Percentiles rank a stretch among this genome's conserved stretches.
Evolutionary conservation across 2,797 vertebrate species (phyloP).

Genomic region (Limnodromus scolopaceus): DNA sequence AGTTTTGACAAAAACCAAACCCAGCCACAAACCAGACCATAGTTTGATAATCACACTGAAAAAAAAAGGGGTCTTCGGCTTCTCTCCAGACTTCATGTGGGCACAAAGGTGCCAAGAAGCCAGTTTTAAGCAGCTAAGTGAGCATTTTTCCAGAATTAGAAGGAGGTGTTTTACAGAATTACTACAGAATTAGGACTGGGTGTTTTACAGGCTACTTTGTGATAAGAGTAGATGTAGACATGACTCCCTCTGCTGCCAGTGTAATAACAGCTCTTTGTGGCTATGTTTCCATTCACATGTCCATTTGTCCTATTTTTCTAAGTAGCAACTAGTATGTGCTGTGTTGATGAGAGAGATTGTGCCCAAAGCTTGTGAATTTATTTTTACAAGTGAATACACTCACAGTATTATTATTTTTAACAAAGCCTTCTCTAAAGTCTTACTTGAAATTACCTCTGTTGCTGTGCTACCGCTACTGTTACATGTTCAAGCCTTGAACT

Average conservation of each 20-base stretch:
- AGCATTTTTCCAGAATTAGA: background rate
- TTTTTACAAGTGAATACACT: background rate
- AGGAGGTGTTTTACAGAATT: background rate
- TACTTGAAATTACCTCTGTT: slow-evolving; percentile 40
- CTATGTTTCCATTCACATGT: background rate
- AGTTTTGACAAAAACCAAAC: background rate
- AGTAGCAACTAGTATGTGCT: background rate
- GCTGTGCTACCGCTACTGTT: background rate
- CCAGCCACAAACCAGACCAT: background rate
- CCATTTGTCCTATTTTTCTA: background rate
- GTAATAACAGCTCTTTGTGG: background rate
- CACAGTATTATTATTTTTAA: background rate
- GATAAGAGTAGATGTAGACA: background rate
- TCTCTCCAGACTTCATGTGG: background rate
- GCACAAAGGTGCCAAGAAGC: background rate
- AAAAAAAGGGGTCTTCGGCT: background rate
- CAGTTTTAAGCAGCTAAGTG: background rate
- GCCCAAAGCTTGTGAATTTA: background rate
- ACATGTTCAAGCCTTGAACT: slow-evolving; percentile 13
- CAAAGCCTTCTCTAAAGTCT: slow-evolving; percentile 1
- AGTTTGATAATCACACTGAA: background rate
- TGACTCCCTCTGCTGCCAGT: background rate
- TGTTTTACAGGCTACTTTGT: background rate
- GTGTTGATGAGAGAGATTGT: background rate
- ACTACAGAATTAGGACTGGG: background rate